Percentiles rank a stretch among this genome's conserved stretches.
These are phyloP conservation scores for Adela reaumurella DNA, from an alignment of 2,888 invertebrate genomes.

Conservation along the genomic window DNA sequence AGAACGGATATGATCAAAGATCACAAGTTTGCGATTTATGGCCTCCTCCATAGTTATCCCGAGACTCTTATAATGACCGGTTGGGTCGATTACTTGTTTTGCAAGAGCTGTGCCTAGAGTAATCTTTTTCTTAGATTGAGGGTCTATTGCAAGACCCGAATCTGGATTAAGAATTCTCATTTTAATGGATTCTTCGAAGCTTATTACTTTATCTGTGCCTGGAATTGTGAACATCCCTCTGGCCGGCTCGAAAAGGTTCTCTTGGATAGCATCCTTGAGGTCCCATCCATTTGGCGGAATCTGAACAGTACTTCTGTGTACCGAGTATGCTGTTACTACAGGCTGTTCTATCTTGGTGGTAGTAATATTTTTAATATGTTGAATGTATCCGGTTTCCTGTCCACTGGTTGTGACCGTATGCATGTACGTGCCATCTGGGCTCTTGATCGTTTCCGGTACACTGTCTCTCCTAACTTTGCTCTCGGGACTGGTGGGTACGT, in stretches of 20 bases:
- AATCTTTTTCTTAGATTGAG: slow-evolving; percentile 65
- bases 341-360: slow-evolving; percentile 43
- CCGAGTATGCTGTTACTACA: slow-evolving; percentile 43
- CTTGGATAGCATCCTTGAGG: slow-evolving; percentile 77
- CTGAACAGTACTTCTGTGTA: slow-evolving; percentile 70
- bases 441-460: slow-evolving; percentile 56
- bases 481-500: slow-evolving; percentile 41
- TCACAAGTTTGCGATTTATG: slow-evolving; percentile 61
- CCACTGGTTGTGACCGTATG: slow-evolving; percentile 1
- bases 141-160: slow-evolving; percentile 80
- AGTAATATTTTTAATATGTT: slow-evolving; percentile 37
- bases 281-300: slow-evolving; percentile 82
- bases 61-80: slow-evolving; percentile 69
- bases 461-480: slow-evolving; percentile 47
- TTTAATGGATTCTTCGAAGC: slow-evolving; percentile 83
- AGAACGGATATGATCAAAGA: slow-evolving; percentile 53
- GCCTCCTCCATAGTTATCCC: slow-evolving; percentile 71
- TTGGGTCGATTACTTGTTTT: slow-evolving; percentile 71
- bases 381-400: slow-evolving; percentile 6
- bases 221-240: slow-evolving; percentile 84
- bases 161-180: slow-evolving; percentile 80
- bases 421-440: slow-evolving; percentile 43
- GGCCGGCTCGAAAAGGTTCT: slow-evolving; percentile 76
- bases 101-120: slow-evolving; percentile 71
- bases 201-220: slow-evolving; percentile 78